Evolutionary conservation across 2,113 vertebrate genomes (phyloP).

Genomic region (Pterophyllum scalare): DNA sequence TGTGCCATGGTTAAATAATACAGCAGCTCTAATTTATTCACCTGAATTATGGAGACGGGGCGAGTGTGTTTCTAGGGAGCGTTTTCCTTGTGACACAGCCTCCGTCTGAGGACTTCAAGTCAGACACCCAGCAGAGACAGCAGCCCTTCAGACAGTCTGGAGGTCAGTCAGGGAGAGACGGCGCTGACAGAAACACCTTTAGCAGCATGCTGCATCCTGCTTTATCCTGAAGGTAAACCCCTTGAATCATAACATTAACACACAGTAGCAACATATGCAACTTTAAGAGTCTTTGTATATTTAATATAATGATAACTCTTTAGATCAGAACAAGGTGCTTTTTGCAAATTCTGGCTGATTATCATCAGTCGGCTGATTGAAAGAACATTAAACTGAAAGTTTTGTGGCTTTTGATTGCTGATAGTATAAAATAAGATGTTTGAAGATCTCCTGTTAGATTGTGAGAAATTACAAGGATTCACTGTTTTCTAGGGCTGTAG

Average conservation of each 20-base stretch:
- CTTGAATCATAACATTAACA: not conserved
- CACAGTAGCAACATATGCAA: rapidly evolving
- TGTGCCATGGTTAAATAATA: constrained; percentile 61
- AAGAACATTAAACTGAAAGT: not conserved
- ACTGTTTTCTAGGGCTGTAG: not conserved
- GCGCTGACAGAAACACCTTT: not conserved
- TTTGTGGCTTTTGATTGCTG: not conserved
- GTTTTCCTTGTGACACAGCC: constrained; percentile 20
- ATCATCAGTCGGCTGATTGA: not conserved
- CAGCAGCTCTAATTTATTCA: constrained; percentile 47
- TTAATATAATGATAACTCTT: not conserved
- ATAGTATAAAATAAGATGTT: not conserved
- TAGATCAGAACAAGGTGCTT: not conserved
- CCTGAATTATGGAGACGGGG: constrained; percentile 51
- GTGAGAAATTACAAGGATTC: not conserved
- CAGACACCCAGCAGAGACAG: constrained; percentile 31
- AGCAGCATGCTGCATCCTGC: not conserved
- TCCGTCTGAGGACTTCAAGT: constrained; percentile 13
- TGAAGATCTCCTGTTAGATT: not conserved
- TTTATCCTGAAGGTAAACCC: not conserved
- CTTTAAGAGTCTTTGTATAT: not conserved
- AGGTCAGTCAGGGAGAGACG: constrained; percentile 46
- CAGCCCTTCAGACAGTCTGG: constrained; percentile 51
- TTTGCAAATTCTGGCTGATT: not conserved
- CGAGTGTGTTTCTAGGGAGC: constrained; percentile 6